Evolutionary conservation across 2,888 invertebrate genomes (phyloP), one percentile per base, ranked within the genome.

Genomic region (Aphodius sticticus): DNA sequence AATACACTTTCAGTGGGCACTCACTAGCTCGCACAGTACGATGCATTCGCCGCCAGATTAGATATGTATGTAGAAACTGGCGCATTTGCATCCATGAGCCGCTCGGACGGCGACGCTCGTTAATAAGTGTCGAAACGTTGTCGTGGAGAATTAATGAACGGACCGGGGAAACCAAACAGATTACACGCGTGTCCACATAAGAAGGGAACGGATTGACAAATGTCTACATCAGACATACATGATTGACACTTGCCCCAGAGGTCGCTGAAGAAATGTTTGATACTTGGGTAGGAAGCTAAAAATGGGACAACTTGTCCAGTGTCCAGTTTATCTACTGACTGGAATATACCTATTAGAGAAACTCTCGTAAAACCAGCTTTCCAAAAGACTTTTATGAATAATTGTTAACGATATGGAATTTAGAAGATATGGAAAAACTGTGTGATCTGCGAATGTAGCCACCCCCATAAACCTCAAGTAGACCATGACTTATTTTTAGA

Each of bases 51-150:
- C 12, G 53, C 53, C 53, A 53, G 53, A 53, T 53, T 53, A 53
- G 53, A 12, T 53, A 53, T 12, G 53, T 53, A 53, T 53, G 53
- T 2, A 53, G 53, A 53, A 53, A 53, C 53, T 53, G 53, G 7
- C 53, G 53, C 12, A 53, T 53, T 53, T 53, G 53, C 53, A 53
- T 53, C 12, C 53, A 53, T 53, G 53, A 53, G 9, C 53, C 7
- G 53, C 7, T 53, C 53, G 53, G 12, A 53, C 53, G 53, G 12
- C 53, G 53, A 53, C 12, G 53, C 53, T 53, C 53, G 53, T 53
- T 53, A 53, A 53, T 53, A 53, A 53, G 53, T 53, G 53, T 53
- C 53, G 53, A 53, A 53, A 53, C 53, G 53, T 53, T 53, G 53
- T 53, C 53, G 53, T 53, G 53, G 12, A 53, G 53, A 53, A 53